Base-by-base conservation (phyloP, 1,140 invertebrate species). In the Drosophila arawakana region DNA sequence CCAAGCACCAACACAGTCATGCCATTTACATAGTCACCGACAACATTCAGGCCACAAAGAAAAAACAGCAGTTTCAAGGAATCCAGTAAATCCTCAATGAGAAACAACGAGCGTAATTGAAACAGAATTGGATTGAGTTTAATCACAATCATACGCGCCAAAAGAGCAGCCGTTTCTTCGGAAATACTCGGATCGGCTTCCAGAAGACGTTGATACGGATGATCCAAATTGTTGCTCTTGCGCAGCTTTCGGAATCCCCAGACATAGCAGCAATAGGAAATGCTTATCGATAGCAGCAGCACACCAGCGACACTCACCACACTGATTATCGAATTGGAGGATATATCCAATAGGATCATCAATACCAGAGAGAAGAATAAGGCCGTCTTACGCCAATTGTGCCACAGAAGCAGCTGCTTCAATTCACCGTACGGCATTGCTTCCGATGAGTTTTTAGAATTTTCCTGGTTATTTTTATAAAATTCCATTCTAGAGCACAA, bases 11-110 rank as follows among this genome's bases (percentile, higher is more conserved):
- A 3, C 5, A 86, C n/a, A 9, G 80, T 80, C 44, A 80, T 30
- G 3, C 76, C 80, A 44, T 83, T 88, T 8, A 77, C 49, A 10
- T 63, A 88, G 52, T 86, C 82, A 1, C 82, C 82, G 9, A 86
- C 18, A 47, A 88, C 44, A 47, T 88, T 86, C 0, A 88, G 34
- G 1, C 50, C 66, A 11, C 69, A 80, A 1, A 86, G 60, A 0
- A 66, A 6, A 9, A 63, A 3, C 9, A 86, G 9, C 0, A 88
- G 43, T 60, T 86, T 82, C 0, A 82, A n/a, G 3, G 82, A 66
- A 6, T 80, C 76, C 4, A 76, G 21, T 37, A 78, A 39, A 55
- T 80, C 78, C 9, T 82, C 80, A 11, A 86, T 70, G 1, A 86
- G 44, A 8, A 83, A 59, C 6, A 88, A 43, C 0, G 41, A 54